Percentiles rank a stretch among this genome's conserved stretches.
These are phyloP conservation scores for Clarias laeviceps DNA, from an alignment of 2,797 vertebrate species.

Conservation along the genomic window DNA sequence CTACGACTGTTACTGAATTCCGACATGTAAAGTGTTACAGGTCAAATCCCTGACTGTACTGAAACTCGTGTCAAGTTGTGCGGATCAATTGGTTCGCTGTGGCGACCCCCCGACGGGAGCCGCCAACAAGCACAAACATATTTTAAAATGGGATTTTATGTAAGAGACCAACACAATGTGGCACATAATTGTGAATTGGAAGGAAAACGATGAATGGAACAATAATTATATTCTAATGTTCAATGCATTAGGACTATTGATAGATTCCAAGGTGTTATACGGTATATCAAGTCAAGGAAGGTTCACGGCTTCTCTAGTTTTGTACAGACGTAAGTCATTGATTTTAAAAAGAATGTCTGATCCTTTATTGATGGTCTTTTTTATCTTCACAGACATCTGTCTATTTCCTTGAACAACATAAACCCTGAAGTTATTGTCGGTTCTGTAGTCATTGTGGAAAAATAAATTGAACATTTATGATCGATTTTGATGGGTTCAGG, in stretches of 20 bases:
- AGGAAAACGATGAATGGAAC: background rate
- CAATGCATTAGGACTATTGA: background rate
- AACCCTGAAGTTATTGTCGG: background rate
- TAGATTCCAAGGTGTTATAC: background rate
- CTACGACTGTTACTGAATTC: no score
- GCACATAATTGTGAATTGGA: no score
- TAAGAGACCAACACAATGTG: no score
- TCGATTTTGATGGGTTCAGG: background rate
- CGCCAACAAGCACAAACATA: no score
- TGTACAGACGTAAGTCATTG: background rate
- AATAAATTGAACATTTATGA: constrained; percentile 4
- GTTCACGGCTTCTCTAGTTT: background rate
- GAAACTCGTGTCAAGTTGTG: no score
- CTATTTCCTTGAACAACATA: background rate
- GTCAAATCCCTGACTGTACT: no score
- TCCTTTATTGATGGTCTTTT: background rate
- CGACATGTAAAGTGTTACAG: no score
- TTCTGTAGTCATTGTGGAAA: background rate
- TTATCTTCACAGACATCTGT: background rate
- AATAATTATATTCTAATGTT: background rate
- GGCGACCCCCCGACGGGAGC: no score
- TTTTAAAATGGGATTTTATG: no score
- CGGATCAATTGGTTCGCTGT: no score
- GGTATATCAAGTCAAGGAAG: background rate
- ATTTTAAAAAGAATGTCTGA: constrained; percentile 3